phyloP scores from a whole-genome alignment of 2,797 vertebrate genomes.

The Alauda arvensis region DNA sequence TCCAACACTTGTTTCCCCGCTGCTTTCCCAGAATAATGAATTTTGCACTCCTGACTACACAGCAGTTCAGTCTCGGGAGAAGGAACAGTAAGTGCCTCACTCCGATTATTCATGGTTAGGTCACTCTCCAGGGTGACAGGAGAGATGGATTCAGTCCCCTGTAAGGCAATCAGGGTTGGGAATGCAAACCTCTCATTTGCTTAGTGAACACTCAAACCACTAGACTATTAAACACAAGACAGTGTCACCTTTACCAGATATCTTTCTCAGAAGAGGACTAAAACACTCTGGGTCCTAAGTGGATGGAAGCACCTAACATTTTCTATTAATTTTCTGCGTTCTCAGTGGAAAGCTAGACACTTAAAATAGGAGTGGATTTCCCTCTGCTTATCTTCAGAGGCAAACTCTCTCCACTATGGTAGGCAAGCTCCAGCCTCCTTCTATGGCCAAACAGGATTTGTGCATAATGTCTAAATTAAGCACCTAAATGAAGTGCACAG shows the following conservation, averaged over 20 bases:
- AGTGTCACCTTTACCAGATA: slow-evolving; percentile 31
- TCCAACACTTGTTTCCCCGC: background rate
- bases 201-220: slow-evolving; percentile 31
- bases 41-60: slow-evolving; percentile 1
- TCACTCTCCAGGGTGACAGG: background rate
- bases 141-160: slow-evolving; percentile 15
- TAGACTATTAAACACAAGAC: slow-evolving; percentile 28
- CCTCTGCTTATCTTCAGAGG: background rate
- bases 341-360: background rate
- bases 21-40: slow-evolving; percentile 19
- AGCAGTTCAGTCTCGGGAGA: background rate
- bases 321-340: slow-evolving; percentile 16
- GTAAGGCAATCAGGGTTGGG: background rate
- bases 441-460: background rate
- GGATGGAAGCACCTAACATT: slow-evolving; percentile 14
- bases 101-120: background rate
- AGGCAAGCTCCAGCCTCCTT: background rate
- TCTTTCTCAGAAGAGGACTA: slow-evolving; percentile 32
- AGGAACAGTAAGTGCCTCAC: background rate
- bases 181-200: slow-evolving; percentile 17
- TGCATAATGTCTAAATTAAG: slow-evolving; percentile 6
- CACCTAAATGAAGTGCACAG: background rate
- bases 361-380: slow-evolving; percentile 15
- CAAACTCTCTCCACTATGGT: background rate
- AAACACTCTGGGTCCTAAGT: background rate